phyloP scores from a whole-genome alignment of 23 tunicate species.

The Trididemnum nubilum region DNA sequence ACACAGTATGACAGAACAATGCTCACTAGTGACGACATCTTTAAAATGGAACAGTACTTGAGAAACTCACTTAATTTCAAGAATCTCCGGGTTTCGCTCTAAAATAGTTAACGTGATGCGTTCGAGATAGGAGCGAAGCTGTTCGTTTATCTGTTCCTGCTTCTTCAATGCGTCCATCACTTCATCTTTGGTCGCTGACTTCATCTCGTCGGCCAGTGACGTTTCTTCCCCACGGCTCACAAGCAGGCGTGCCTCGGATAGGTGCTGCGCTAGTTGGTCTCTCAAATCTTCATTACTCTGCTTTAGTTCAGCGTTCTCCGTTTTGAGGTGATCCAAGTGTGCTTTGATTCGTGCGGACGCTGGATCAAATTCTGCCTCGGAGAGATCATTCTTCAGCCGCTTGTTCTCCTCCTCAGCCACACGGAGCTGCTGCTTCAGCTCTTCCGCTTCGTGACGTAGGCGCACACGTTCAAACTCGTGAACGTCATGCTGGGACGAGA shows the following conservation, averaged over 20 bases:
- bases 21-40: too few species aligned
- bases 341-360: constrained; percentile 42
- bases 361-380: constrained; percentile 26
- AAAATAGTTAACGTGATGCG: constrained; percentile 72
- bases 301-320: constrained; percentile 76
- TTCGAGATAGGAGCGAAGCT: constrained; percentile 71
- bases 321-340: constrained; percentile 54
- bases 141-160: constrained; percentile 70
- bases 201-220: constrained; percentile 74
- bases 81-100: constrained; percentile 77
- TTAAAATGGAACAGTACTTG: too few species aligned
- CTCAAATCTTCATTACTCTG: constrained; percentile 68
- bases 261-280: constrained; percentile 77
- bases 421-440: constrained; percentile 4
- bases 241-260: constrained; percentile 68
- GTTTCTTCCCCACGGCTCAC: constrained; percentile 32
- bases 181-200: constrained; percentile 73
- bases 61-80: constrained; percentile 70
- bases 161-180: constrained; percentile 75
- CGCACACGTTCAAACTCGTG: constrained; percentile 41
- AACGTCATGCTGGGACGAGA: constrained; percentile 51
- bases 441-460: constrained; percentile 22
- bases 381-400: constrained; percentile 21
- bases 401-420: constrained; percentile 27
- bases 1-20: too few species aligned